Percentiles rank a stretch among this genome's conserved stretches.
Evolutionary conservation across 2,888 invertebrate species (phyloP).

Genomic region (Brassicogethes aeneus): DNA sequence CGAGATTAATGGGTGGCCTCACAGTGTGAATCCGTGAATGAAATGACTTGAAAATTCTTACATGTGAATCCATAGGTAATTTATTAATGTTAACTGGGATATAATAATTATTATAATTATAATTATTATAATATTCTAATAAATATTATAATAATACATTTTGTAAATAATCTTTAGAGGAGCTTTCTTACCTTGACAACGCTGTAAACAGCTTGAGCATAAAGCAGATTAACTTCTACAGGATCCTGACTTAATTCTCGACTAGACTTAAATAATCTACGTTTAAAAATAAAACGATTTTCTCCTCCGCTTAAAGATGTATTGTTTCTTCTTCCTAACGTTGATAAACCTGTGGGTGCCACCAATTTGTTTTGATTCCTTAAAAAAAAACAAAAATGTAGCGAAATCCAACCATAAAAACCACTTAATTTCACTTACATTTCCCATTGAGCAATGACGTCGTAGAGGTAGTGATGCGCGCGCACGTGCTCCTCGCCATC

Average conservation of each 20-base stretch:
- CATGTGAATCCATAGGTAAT: too few species aligned
- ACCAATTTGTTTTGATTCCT: constrained; percentile 37
- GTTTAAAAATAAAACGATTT: constrained; percentile 86
- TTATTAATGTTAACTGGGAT: too few species aligned
- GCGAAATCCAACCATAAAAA: constrained; percentile 3
- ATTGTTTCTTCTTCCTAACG: constrained; percentile 47
- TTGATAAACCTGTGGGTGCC: constrained; percentile 34
- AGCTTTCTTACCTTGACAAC: constrained; percentile 78
- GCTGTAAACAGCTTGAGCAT: constrained; percentile 90
- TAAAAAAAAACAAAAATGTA: constrained; percentile 10
- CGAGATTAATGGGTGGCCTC: too few species aligned
- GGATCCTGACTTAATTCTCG: constrained; percentile 90
- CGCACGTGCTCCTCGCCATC: constrained; percentile 86
- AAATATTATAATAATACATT: too few species aligned
- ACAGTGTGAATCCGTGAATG: too few species aligned
- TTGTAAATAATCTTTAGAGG: too few species aligned
- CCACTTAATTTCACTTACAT: constrained; percentile 49
- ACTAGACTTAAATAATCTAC: constrained; percentile 79
- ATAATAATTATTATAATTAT: too few species aligned
- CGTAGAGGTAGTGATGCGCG: constrained; percentile 85
- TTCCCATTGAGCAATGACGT: constrained; percentile 93
- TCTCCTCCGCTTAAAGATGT: constrained; percentile 74
- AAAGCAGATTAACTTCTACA: constrained; percentile 86
- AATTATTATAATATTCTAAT: too few species aligned
- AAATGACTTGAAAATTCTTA: too few species aligned